Evolutionary conservation across 2,113 vertebrate species (phyloP), one percentile per base, ranked within the genome.

Genomic region (Octodon degus): DNA sequence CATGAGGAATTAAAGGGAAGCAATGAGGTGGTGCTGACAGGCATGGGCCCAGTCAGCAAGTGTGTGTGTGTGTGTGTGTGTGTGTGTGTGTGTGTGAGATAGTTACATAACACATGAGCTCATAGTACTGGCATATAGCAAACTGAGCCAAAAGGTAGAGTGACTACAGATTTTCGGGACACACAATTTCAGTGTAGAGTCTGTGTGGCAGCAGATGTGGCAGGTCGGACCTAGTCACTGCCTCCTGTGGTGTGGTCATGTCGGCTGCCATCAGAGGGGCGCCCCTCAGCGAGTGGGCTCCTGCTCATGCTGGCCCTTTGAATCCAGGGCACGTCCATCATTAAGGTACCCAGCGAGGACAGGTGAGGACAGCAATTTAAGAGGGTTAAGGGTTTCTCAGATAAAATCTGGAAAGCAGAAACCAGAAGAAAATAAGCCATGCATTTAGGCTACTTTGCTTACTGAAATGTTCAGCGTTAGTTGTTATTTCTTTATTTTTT

Each of bases 371-470:
- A 30, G 63, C 53, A 63, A 3, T 9, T 94, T 77, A 62, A 67
- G 16, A 79, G 37, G 25, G 1, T 47, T 47, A 5, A 20, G 2
- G 62, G 86, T 68, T 19, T 92, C 92, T 92, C 40, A 92, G 4
- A 70, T 25, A 7, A n/a, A 55, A 74, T 32, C 67, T 72, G 22
- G n/a, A 43, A 96, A 82, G 60, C 37, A 88, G 7, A 93, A 90
- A 6, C 1, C 1, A 20, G 65, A 88, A 62, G 43, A 89, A 94
- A 90, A 67, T n/a, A 84, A 89, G 6, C 11, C 14, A 60, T 91
- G 93, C n/a, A 47, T 77, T 30, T 60, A 68, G 81, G 14, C 82
- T 47, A 50, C 17, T 89, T 88, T 79, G 0, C 80, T 96, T 74
- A 68, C 7, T 94, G 5, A 90, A 90, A 22, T 62, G 13, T 30